These are phyloP conservation scores for Ischnus inquisitorius DNA, from an alignment of 2,888 invertebrate genomes.

Conservation along the genomic window DNA sequence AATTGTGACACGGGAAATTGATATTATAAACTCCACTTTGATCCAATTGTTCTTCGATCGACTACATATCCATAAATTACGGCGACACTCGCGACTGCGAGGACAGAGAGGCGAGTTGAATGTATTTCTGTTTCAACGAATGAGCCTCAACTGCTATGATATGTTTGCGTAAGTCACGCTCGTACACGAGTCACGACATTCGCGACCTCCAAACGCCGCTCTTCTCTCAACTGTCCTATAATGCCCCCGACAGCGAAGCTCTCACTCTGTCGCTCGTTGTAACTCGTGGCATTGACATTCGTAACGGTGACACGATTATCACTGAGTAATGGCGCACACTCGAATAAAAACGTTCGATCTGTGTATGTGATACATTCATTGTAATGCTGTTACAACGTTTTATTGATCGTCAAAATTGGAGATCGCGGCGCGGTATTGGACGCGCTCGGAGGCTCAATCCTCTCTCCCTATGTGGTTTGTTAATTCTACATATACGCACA, in stretches of 20 bases:
- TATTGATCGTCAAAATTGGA: slow-evolving; percentile 29
- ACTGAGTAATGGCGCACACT: neutral
- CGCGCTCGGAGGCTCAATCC: slow-evolving; percentile 15
- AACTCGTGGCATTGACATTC: slow-evolving; percentile 57
- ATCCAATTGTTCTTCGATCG: slow-evolving; percentile 34
- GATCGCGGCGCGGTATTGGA: slow-evolving; percentile 16
- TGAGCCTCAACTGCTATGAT: neutral
- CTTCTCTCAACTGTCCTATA: slow-evolving; percentile 11
- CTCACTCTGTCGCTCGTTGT: slow-evolving; percentile 14
- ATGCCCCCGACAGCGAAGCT: slow-evolving; percentile 11
- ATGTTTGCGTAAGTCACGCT: slow-evolving; percentile 37
- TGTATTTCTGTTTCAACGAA: slow-evolving; percentile 2
- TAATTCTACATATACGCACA: slow-evolving; percentile 3
- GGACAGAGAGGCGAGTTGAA: neutral
- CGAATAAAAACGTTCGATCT: neutral
- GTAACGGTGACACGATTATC: slow-evolving; percentile 36
- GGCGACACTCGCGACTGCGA: neutral
- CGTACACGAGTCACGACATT: slow-evolving; percentile 38
- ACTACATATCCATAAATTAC: neutral
- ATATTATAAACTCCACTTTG: slow-evolving; percentile 17
- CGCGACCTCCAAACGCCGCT: slow-evolving; percentile 27
- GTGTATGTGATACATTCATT: slow-evolving; percentile 15
- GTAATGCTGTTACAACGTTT: slow-evolving; percentile 19
- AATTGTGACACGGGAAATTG: neutral
- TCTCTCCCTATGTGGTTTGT: neutral